These are phyloP conservation scores for Sclerodermus sp. DNA, from an alignment of 2,888 invertebrate genomes.

Conservation along the genomic window DNA sequence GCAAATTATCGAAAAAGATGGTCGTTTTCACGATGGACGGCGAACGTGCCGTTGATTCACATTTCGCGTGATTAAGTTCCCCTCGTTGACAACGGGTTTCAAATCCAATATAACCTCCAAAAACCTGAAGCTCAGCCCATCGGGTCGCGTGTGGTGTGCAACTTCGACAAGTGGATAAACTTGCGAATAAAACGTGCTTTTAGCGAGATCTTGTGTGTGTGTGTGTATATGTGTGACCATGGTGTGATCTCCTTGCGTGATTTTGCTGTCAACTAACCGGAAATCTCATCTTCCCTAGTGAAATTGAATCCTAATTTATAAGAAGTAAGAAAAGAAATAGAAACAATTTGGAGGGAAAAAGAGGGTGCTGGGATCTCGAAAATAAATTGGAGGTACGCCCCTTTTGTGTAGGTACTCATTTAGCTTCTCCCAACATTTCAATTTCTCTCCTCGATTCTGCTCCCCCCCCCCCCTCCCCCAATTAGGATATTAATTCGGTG, in stretches of 20 bases:
- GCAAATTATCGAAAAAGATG: neutral
- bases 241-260: slow-evolving; percentile 3
- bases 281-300: neutral
- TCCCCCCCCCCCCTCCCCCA: neutral
- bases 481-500: neutral
- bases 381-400: slow-evolving; percentile 20
- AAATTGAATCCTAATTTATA: neutral
- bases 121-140: too few relatives aligned
- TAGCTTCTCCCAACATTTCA: slow-evolving; percentile 13
- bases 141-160: too few relatives aligned
- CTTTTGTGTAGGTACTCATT: slow-evolving; percentile 24
- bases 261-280: neutral
- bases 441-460: neutral
- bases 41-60: slow-evolving; percentile 46
- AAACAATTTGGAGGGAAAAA: too few relatives aligned
- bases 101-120: too few relatives aligned
- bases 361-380: too few relatives aligned
- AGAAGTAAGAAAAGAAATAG: too few relatives aligned
- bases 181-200: neutral
- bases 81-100: too few relatives aligned
- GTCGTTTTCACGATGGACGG: slow-evolving; percentile 45
- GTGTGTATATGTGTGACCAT: neutral
- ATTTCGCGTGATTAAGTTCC: slow-evolving; percentile 22
- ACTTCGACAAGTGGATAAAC: too few relatives aligned
- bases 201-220: neutral